These are phyloP conservation scores for Plecturocebus donacophilus DNA, from an alignment of 2,113 vertebrate species.

Conservation along the genomic window DNA sequence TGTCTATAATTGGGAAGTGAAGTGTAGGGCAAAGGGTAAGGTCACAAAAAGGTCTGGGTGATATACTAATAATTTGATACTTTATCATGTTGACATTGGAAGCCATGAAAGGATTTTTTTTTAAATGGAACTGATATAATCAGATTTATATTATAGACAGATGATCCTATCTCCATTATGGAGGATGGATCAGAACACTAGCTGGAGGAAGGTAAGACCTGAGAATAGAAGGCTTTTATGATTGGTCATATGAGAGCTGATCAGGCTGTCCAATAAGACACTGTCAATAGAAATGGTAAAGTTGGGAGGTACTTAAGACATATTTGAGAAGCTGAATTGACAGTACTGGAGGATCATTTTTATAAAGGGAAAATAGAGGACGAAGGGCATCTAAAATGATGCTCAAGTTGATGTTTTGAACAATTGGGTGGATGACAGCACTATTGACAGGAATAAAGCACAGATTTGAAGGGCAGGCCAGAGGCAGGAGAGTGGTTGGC, in stretches of 20 bases:
- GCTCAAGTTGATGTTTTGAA: neutral
- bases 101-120: neutral
- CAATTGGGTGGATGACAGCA: neutral
- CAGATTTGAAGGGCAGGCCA: neutral
- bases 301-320: neutral
- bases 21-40: neutral
- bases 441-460: neutral
- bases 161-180: neutral
- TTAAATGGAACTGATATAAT: neutral
- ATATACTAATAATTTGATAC: neutral
- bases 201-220: neutral
- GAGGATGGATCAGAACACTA: neutral
- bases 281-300: neutral
- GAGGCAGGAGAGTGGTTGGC: neutral
- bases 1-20: neutral
- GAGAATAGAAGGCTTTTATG: neutral
- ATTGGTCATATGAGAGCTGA: neutral
- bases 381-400: neutral
- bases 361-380: neutral
- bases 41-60: neutral
- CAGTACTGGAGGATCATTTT: neutral
- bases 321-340: neutral
- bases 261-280: neutral
- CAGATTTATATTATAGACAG: neutral
- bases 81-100: neutral